Evolutionary conservation across 2,113 vertebrate genomes (phyloP).

Genomic region (Podarcis cretensis): DNA sequence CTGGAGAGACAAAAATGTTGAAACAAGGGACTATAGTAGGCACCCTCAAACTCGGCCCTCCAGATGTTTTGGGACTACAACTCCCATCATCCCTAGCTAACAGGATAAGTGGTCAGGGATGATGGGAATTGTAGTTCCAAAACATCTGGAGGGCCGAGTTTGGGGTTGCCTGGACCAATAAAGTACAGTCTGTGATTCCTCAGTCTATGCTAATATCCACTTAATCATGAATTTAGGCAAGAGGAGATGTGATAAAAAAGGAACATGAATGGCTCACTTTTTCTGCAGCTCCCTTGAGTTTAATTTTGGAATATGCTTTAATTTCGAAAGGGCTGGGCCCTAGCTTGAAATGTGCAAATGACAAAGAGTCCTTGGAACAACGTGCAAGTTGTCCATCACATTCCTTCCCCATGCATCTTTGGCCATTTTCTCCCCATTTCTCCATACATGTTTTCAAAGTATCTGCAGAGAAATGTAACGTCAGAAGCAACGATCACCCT

Average conservation of each 20-base stretch:
- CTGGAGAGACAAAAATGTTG: neutral
- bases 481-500: neutral
- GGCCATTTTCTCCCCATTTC: neutral
- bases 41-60: too few relatives aligned
- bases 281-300: neutral
- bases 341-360: neutral
- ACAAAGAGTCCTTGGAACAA: neutral
- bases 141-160: too few relatives aligned
- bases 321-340: neutral
- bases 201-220: neutral
- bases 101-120: too few relatives aligned
- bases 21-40: neutral
- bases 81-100: too few relatives aligned
- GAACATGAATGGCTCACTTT: neutral
- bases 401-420: neutral
- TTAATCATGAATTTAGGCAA: neutral
- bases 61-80: too few relatives aligned
- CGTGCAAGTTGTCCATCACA: neutral
- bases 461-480: neutral
- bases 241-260: neutral
- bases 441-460: neutral
- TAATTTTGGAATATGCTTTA: neutral
- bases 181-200: neutral
- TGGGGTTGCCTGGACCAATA: too few relatives aligned
- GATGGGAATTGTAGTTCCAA: too few relatives aligned